Percentiles rank a stretch among this genome's conserved stretches.
Conservation (phyloP, 2,888 invertebrate species). For the Sarcophaga caerulescens region DNA sequence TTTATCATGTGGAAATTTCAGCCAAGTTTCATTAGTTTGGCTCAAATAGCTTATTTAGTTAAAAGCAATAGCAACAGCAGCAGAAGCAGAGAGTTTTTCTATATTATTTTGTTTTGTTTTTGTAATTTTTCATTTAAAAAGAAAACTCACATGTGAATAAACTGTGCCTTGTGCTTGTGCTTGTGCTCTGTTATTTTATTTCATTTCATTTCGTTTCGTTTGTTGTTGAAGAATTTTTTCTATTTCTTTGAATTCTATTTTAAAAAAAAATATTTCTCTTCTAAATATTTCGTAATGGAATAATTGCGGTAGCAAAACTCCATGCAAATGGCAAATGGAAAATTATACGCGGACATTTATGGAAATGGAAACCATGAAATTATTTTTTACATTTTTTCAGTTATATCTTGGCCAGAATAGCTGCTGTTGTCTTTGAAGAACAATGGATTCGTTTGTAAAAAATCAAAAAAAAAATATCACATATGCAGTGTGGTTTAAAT, state of each 20-base stretch:
- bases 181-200: slow-evolving; percentile 15
- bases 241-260: slow-evolving; percentile 21
- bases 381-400: slow-evolving; percentile 28
- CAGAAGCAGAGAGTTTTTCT: slow-evolving; percentile 8
- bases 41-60: slow-evolving; percentile 49
- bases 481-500: too few relatives aligned
- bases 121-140: slow-evolving; percentile 14
- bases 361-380: not conserved
- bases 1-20: slow-evolving; percentile 64
- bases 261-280: slow-evolving; percentile 6
- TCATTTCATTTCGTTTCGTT: not conserved
- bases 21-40: slow-evolving; percentile 56
- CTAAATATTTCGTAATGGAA: slow-evolving; percentile 47
- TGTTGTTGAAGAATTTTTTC: not conserved
- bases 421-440: not conserved
- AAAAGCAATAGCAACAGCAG: not conserved
- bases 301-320: slow-evolving; percentile 6
- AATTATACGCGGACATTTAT: slow-evolving; percentile 25
- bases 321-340: not conserved
- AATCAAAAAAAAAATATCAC: too few relatives aligned
- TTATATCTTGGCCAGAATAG: slow-evolving; percentile 39
- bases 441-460: slow-evolving; percentile 24
- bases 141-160: slow-evolving; percentile 44
- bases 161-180: not conserved
- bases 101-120: slow-evolving; percentile 14